Base-by-base conservation (phyloP, 2,113 vertebrate genomes). In the Saguinus imperator region DNA sequence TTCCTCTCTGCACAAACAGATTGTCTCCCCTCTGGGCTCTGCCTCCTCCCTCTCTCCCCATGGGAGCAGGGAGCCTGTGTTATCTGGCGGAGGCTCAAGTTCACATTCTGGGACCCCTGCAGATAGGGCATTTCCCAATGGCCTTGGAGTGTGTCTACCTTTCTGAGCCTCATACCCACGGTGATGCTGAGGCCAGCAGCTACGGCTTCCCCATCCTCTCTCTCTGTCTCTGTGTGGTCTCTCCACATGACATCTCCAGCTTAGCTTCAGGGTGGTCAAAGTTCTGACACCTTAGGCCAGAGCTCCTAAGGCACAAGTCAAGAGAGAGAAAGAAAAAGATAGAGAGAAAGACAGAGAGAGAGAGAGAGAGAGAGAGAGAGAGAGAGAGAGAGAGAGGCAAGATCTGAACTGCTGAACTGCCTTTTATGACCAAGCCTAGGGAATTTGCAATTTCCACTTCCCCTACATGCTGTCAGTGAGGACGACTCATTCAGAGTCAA, bases 401-500 rank as follows among this genome's bases (percentile, higher is more conserved):
- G 55, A 27, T 40, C n/a, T 27, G 16, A 10, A 37, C 61, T 9
- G 13, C 50, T 27, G 8, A 14, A 37, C 50, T 9, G 13, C 40
- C 13, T 40, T n/a, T n/a, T 32, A 25, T 25, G 29, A 79, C 61
- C 61, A 90, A 84, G 48, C 20, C 57, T 52, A 17, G 8, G 73
- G 52, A 32, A 55, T 52, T 7, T 12, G 12, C 66, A 13, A 0
- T 27, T 64, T 21, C 32, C 35, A 8, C 50, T 21, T 55, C 32
- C 13, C 20, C 43, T 27, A 37, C 35, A 25, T 75, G 50, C 18
- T 57, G 20, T 81, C 32, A 17, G 1, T 23, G 32, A 87, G 37
- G n/a, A 70, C 2, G 12, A 73, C 11, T 13, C 23, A 2, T 2
- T 57, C 8, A 1, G 1, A 3, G 77, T 84, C 52, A 45, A 0